These are phyloP conservation scores for Mesitornis unicolor DNA, from an alignment of 2,113 vertebrate genomes.

Conservation along the genomic window DNA sequence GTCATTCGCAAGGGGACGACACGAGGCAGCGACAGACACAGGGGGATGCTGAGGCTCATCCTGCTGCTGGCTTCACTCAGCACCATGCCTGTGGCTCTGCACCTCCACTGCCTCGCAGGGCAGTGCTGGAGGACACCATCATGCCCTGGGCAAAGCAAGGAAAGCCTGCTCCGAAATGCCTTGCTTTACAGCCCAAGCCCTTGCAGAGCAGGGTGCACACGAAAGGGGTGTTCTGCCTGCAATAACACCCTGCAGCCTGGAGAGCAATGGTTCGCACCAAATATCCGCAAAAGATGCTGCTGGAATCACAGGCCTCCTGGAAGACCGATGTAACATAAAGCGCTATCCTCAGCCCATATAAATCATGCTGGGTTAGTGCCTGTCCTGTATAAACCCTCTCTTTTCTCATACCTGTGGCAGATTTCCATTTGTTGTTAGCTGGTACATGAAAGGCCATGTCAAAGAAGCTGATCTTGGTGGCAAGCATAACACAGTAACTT, in stretches of 20 bases:
- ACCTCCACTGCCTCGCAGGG: background rate
- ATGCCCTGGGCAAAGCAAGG: background rate
- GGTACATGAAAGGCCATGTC: constrained; percentile 53
- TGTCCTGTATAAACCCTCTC: constrained; percentile 56
- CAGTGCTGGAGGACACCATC: background rate
- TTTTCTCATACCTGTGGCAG: constrained; percentile 66
- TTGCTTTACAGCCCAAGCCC: background rate
- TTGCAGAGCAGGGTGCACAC: background rate
- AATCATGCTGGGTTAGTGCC: constrained; percentile 52
- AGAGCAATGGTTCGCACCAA: background rate
- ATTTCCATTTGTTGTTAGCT: constrained; percentile 53
- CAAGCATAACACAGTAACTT: constrained; percentile 24
- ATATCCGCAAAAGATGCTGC: background rate
- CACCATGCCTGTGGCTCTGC: background rate
- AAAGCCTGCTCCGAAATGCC: background rate
- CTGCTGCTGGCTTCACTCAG: background rate
- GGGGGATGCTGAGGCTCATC: background rate
- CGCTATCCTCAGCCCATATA: constrained; percentile 35
- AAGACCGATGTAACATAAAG: constrained; percentile 28
- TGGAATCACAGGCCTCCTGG: background rate
- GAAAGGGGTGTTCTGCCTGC: background rate
- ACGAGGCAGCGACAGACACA: background rate
- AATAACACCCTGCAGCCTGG: background rate
- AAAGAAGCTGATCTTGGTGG: constrained; percentile 44
- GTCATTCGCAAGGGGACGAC: background rate